Conservation (phyloP, 2,888 invertebrate species). For the Chymomyza procnemis region DNA sequence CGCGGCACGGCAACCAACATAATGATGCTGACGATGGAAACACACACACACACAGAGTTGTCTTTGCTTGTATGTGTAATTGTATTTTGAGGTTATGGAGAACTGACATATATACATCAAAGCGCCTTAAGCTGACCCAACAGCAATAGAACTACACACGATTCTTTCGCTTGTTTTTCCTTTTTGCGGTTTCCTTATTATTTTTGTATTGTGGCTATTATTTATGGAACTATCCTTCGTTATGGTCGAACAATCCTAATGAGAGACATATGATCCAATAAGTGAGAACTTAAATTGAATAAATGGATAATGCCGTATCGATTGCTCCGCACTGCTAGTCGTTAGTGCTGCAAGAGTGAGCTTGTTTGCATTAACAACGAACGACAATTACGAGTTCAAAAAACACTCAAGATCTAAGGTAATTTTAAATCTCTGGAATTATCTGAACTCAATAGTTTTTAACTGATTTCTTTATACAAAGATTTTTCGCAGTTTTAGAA, state of each 20-base stretch:
- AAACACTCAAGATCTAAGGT: too few relatives aligned
- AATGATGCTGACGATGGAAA: background rate
- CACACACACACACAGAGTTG: background rate
- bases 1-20: constrained; percentile 13
- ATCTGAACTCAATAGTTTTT: too few relatives aligned
- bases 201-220: background rate
- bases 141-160: background rate
- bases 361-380: too few relatives aligned
- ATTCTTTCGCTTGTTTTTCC: background rate
- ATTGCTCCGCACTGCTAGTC: too few relatives aligned
- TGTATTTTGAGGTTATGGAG: background rate
- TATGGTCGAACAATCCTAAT: background rate
- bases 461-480: too few relatives aligned
- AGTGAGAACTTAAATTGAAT: background rate
- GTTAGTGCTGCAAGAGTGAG: too few relatives aligned
- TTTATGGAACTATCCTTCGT: background rate
- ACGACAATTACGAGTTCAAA: too few relatives aligned
- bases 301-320: too few relatives aligned
- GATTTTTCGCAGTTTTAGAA: too few relatives aligned
- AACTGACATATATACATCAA: constrained; percentile 60
- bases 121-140: constrained; percentile 47
- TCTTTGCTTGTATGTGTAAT: background rate
- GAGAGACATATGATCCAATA: background rate
- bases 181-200: too few relatives aligned
- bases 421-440: too few relatives aligned